Percentiles rank a stretch among this genome's conserved stretches.
phyloP scores from a whole-genome alignment of 2,113 vertebrate species.

The Arenaria interpres region DNA sequence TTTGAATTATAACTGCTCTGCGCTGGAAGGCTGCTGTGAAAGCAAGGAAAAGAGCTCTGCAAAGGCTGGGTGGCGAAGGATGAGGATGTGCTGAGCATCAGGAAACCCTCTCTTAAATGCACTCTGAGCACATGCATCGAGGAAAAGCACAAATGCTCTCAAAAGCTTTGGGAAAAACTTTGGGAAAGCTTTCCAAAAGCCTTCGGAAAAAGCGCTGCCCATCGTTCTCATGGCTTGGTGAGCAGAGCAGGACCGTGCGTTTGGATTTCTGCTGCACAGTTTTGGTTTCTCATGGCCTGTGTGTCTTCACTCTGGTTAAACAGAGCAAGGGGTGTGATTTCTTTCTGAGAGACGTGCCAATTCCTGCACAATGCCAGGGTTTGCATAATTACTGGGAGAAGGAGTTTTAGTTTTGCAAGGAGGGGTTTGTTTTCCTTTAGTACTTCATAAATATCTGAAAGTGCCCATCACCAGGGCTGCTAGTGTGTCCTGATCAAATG shows the following conservation, averaged over 20 bases:
- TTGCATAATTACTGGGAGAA: not conserved
- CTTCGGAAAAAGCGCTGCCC: not conserved
- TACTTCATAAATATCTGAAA: not conserved
- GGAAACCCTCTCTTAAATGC: not conserved
- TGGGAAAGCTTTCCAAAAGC: not conserved
- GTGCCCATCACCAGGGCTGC: not conserved
- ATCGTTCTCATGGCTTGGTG: not conserved
- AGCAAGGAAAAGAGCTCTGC: not conserved
- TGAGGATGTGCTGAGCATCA: not conserved
- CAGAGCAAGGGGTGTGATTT: not conserved
- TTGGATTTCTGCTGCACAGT: not conserved
- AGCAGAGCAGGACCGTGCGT: not conserved
- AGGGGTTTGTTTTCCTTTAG: not conserved
- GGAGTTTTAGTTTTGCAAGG: not conserved
- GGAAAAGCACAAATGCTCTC: not conserved
- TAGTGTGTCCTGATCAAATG: not conserved
- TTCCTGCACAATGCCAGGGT: not conserved
- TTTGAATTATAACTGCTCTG: not conserved
- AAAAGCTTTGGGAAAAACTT: not conserved
- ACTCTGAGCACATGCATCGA: not conserved
- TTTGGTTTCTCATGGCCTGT: not conserved
- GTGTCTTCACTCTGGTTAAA: not conserved
- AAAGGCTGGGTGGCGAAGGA: not conserved
- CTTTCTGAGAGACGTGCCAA: not conserved
- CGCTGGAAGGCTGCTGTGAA: not conserved